Conservation (phyloP, 92 coral and sea anemone species). For the Muricea muricata region DNA sequence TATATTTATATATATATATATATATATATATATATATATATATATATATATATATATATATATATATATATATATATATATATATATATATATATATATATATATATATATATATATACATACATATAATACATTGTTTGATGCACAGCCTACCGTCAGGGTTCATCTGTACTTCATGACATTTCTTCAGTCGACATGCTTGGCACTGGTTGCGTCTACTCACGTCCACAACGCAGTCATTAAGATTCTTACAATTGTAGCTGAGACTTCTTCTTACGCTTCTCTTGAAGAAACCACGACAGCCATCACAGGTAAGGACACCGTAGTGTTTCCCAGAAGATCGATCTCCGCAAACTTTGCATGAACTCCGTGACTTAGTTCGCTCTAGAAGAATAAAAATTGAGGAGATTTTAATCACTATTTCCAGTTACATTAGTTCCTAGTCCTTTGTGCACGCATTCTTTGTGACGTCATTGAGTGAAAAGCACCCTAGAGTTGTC, state of each 20-base stretch:
- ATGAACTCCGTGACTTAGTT: constrained; percentile 80
- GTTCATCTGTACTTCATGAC: constrained; percentile 92
- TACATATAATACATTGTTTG: too few species aligned
- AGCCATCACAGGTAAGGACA: constrained; percentile 97
- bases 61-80: too few species aligned
- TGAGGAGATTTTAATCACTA: too few species aligned
- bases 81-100: too few species aligned
- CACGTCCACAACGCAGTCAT: constrained; percentile 91
- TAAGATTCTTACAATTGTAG: constrained; percentile 89
- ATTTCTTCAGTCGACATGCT: constrained; percentile 94
- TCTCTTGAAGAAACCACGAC: constrained; percentile 96
- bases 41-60: too few species aligned
- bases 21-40: too few species aligned
- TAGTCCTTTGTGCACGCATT: too few species aligned
- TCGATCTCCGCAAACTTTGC: constrained; percentile 96
- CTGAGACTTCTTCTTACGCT: constrained; percentile 83
- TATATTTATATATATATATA: too few species aligned
- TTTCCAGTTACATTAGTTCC: too few species aligned
- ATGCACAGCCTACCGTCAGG: constrained; percentile 94
- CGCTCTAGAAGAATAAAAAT: constrained; percentile 71
- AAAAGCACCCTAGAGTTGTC: too few species aligned
- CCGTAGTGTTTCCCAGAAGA: constrained; percentile 99
- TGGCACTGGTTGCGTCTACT: constrained; percentile 97
- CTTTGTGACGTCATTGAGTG: too few species aligned
- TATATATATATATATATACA: too few species aligned